A percentile compares a stretch with the other conserved stretches of the same genome.
phyloP scores from a whole-genome alignment of 2,888 invertebrate species.

The Chalcosyrphus nemorum region DNA sequence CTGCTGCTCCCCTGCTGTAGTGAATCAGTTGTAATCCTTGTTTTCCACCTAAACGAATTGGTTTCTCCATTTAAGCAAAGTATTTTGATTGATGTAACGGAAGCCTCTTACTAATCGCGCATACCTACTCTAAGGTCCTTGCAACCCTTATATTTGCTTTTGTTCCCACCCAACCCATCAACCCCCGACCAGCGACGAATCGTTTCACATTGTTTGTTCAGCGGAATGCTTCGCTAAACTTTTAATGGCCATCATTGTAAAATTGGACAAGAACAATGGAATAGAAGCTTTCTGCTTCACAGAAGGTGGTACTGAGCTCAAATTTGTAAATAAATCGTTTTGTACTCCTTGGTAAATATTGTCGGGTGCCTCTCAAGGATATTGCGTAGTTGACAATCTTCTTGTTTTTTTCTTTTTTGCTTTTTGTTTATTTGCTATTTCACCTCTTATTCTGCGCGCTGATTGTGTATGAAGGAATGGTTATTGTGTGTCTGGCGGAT shows the following conservation, averaged over 20 bases:
- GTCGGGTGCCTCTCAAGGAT: slow-evolving; percentile 15
- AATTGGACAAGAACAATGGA: slow-evolving; percentile 41
- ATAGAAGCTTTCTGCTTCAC: not conserved
- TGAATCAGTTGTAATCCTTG: slow-evolving; percentile 21
- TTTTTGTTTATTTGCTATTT: not conserved
- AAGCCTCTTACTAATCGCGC: slow-evolving; percentile 30
- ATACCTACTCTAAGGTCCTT: slow-evolving; percentile 12
- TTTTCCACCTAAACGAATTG: slow-evolving; percentile 29
- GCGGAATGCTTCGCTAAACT: slow-evolving; percentile 28
- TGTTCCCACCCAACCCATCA: not conserved
- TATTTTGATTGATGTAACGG: slow-evolving; percentile 41
- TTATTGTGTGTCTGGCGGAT: slow-evolving; percentile 1
- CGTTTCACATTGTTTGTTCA: slow-evolving; percentile 12
- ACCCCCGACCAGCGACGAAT: no score
- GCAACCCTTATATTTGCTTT: slow-evolving; percentile 1
- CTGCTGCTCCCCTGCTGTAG: not conserved
- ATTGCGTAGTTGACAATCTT: slow-evolving; percentile 30
- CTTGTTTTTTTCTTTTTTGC: no score
- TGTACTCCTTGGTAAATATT: slow-evolving; percentile 28
- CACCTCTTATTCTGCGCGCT: slow-evolving; percentile 13
- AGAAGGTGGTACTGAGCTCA: not conserved
- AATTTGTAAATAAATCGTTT: slow-evolving; percentile 34
- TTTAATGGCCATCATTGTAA: slow-evolving; percentile 33
- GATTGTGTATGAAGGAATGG: slow-evolving; percentile 13
- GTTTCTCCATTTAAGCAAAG: not conserved